A percentile compares a stretch with the other conserved stretches of the same genome.
Evolutionary conservation across 2,113 vertebrate species (phyloP).

Genomic region (Oreamnos americanus): DNA sequence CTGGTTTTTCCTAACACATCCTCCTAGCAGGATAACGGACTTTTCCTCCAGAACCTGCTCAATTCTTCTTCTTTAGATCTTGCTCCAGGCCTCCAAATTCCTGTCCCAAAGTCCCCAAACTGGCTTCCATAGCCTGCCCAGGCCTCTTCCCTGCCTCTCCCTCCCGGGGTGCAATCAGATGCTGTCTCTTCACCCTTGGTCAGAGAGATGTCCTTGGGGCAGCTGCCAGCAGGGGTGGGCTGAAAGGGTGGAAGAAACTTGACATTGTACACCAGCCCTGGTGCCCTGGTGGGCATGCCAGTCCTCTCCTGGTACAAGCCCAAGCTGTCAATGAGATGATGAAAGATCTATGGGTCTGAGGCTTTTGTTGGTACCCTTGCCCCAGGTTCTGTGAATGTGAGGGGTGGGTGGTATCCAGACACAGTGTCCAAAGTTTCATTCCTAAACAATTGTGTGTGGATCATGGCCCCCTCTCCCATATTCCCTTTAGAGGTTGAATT

Average conservation of each 20-base stretch:
- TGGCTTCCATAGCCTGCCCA: neutral
- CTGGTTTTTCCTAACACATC: neutral
- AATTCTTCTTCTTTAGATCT: neutral
- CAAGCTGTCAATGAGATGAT: neutral
- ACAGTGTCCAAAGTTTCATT: neutral
- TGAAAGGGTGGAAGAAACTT: neutral
- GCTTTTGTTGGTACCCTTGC: neutral
- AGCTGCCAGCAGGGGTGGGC: neutral
- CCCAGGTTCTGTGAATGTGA: neutral
- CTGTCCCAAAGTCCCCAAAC: neutral
- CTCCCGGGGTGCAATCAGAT: neutral
- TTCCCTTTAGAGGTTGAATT: neutral
- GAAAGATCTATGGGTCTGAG: neutral
- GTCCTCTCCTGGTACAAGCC: neutral
- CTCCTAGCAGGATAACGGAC: neutral
- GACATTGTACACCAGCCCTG: fast-evolving
- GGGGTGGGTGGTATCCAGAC: neutral
- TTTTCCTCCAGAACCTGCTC: neutral
- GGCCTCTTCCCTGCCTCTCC: neutral
- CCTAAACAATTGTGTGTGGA: neutral
- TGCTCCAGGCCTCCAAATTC: neutral
- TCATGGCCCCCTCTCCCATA: fast-evolving
- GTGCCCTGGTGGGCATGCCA: neutral
- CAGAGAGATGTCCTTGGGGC: neutral
- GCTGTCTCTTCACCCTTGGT: fast-evolving